Base-by-base conservation (phyloP, 2,113 vertebrate genomes). In the Aspidoscelis tigris region DNA sequence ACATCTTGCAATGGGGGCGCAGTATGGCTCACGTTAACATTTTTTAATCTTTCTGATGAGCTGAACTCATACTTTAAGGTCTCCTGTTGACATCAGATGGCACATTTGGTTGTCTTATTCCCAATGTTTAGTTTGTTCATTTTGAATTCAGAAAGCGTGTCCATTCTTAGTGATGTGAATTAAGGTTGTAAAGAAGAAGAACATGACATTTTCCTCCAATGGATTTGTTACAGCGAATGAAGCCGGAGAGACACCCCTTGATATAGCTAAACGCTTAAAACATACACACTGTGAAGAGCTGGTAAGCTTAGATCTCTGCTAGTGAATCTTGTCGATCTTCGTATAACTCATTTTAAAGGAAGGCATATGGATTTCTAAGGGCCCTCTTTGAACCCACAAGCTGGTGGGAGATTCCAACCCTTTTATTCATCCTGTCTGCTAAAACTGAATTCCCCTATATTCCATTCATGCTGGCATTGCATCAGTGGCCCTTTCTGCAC, bases 201-300 rank as follows among this genome's bases (percentile, higher is more conserved):
- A 85, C 26, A 3, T 24, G 24, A 80, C n/a, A 82, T 83, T 88
- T 39, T 88, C 88, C 55, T 83, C 91, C 83, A 82, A 21, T 74
- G 94, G 83, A 84, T 87, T 89, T 90, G 18, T 61, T 61, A 10
- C 74, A 99, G 98, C 97, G 3, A 99, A 99, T 12, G 97, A 99
- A 90, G 96, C 96, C 0, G 98, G 98, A 88, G 98, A 99, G 92
- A 98, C 98, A 0, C 95, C 98, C 0, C 93, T 99, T 92, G 98
- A 99, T 91, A 96, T 99, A 26, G 97, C 98, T 50, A 97, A 89
- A 86, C 96, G 98, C n/a, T 96, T 98, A 47, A 96, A 96, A 74
- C 97, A 99, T 58, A 89, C 95, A 55, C 96, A 96, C 93, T 99
- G 98, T 74, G 98, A 99, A 89, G 98, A 99, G 26, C 78, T 99